Evolutionary conservation across 2,113 vertebrate species (phyloP), one percentile per base, ranked within the genome.

Genomic region (Pachypanchax playfairii): DNA sequence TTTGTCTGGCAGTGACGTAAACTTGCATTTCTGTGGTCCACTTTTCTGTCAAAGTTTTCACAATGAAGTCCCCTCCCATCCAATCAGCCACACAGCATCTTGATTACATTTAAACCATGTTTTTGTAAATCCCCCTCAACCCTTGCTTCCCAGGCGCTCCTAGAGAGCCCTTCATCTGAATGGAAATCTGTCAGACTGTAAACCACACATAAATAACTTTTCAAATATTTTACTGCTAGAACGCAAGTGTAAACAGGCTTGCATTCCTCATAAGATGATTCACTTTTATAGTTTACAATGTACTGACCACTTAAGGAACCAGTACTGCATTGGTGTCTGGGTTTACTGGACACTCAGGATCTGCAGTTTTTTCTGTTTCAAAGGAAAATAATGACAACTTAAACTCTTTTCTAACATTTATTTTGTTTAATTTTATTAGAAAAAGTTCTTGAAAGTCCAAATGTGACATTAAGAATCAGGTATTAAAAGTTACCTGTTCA

Each of bases 101-200:
- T 86, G 79, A 82, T 72, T 77, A 22, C 71, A 85, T 87, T 84
- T 73, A 83, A 70, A 71, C 24, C 36, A 39, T 83, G 85, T 79
- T 82, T n/a, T 78, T 47, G 48, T 43, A 68, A 79, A 73, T 60
- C 20, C 11, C 56, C 38, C 22, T 66, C 22, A 5, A 53, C 25
- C 15, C 47, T 48, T 70, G 54, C 31, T 50, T 72, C 47, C 20
- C 26, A 72, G 70, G 68, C 67, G 66, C 59, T 80, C 61, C 62
- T 75, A 47, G 44, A 39, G 53, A 73, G 29, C 31, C 26, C 63
- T 59, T 49, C 51, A 61, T 73, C 58, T 66, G 22, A 59, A 49
- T 48, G 46, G 29, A 71, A 77, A 74, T 77, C 38, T 75, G 75
- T 72, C 54, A 48, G 17, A 57, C 55, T 79, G 18, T 18, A 57